phyloP scores from a whole-genome alignment of 1,140 invertebrate genomes.

The Diabrotica virgifera region DNA sequence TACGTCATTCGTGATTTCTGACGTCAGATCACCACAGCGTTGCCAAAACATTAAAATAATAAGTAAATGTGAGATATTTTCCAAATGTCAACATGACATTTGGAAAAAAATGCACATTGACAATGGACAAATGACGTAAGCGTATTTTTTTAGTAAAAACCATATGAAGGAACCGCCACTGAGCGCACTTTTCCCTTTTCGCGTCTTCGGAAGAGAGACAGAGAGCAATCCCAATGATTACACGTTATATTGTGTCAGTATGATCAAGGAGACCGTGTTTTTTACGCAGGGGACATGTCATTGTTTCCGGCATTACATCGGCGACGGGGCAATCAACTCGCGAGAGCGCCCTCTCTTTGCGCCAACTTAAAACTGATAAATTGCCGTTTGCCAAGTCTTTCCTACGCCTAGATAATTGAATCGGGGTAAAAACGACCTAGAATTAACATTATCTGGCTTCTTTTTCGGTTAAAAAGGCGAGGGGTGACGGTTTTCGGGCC shows the following conservation, averaged over 20 bases:
- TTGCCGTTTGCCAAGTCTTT: slow-evolving; percentile 17
- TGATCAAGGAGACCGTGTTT: slow-evolving; percentile 39
- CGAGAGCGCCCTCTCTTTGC: not conserved
- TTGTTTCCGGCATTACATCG: slow-evolving; percentile 34
- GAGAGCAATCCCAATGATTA: slow-evolving; percentile 40
- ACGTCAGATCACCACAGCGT: too few species aligned
- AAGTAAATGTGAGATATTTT: too few species aligned
- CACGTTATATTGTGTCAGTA: slow-evolving; percentile 41
- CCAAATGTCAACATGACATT: too few species aligned
- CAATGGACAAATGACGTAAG: too few species aligned
- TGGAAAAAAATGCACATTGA: slow-evolving; percentile 17
- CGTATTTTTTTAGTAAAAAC: too few species aligned
- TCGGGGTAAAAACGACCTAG: slow-evolving; percentile 11
- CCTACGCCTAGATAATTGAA: slow-evolving; percentile 17
- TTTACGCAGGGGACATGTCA: slow-evolving; percentile 39
- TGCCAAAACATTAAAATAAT: too few species aligned
- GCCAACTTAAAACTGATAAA: slow-evolving; percentile 22
- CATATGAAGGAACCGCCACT: too few species aligned
- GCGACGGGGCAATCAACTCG: slow-evolving; percentile 8
- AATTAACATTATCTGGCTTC: slow-evolving; percentile 2
- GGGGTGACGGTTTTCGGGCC: not conserved
- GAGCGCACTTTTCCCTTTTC: too few species aligned
- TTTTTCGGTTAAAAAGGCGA: not conserved
- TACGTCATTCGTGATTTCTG: too few species aligned
- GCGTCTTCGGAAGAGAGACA: not conserved